Base-by-base conservation (phyloP, 1,140 invertebrate species). In the Macrobrachium nipponense region DNA sequence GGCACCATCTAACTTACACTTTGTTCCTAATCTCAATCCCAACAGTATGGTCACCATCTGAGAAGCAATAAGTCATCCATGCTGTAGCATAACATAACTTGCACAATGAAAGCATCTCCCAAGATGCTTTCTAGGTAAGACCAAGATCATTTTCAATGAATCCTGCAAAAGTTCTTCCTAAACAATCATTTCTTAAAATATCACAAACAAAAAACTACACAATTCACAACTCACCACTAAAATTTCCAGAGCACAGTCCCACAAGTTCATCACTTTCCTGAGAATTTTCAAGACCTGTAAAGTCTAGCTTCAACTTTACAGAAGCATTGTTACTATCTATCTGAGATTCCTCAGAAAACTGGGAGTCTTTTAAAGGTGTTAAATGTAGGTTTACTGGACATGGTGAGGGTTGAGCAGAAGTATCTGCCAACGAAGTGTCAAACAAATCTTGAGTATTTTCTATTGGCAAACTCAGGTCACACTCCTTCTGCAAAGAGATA, bases 201-300 rank as follows among this genome's bases (percentile, higher is more conserved):
- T 20, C 27, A 86, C 76, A 17, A 58, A 77, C n/a, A 70, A 77
- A 6, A 44, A 7, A 44, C 61, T 70, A 11, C 87, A 73, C 64
- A 60, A 77, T 20, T 79, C 44, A 5, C 66, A 44, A 64, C 86
- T 61, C 20, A 82, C 86, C 68, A 27, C 80, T 77, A 83, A 87
- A 87, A 20, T 82, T 73, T 70, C 86, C 86, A 14, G 86, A 82
- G 61, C 86, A 87, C 14, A 87, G 62, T 12, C 62, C 86, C 62
- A 87, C 68, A 12, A 87, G 62, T 61, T 87, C 86, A 62, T 79
- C 76, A 43, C 76, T 78, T 23, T 80, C 73, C 51, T 82, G 76
- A 11, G 80, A 62, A 61, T 27, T 59, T 11, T 77, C 76, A 20
- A 82, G 62, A 36, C 76, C 76, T 59, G 44, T 72, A 12, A 79